A percentile compares a stretch with the other conserved stretches of the same genome.
Conservation (phyloP, 2,888 invertebrate genomes). For the Drosophila melanocephala region DNA sequence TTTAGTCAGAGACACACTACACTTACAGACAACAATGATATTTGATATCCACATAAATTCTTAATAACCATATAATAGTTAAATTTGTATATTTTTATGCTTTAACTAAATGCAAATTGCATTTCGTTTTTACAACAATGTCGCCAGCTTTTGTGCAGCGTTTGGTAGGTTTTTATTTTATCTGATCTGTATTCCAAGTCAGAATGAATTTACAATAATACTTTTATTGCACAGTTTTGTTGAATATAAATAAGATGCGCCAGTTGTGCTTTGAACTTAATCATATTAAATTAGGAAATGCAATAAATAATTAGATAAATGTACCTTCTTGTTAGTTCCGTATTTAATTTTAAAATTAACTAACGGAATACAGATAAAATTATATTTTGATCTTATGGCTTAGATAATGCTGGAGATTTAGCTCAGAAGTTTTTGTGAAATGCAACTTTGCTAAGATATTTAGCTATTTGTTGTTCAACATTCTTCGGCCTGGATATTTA, state of each 20-base stretch:
- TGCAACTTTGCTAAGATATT: slow-evolving; percentile 24
- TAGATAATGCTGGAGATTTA: slow-evolving; percentile 1
- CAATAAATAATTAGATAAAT: background rate
- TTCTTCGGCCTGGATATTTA: slow-evolving; percentile 28
- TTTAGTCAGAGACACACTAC: slow-evolving; percentile 58
- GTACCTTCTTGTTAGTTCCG: background rate
- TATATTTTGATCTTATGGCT: slow-evolving; percentile 5
- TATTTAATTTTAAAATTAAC: background rate
- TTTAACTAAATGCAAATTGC: slow-evolving; percentile 15
- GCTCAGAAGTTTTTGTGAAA: background rate
- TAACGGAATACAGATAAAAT: background rate
- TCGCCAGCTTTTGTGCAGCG: slow-evolving; percentile 18
- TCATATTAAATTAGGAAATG: background rate
- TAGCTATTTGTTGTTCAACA: slow-evolving; percentile 9
- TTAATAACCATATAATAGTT: slow-evolving; percentile 52
- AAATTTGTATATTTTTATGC: slow-evolving; percentile 31
- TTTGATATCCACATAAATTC: slow-evolving; percentile 79
- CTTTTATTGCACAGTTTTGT: background rate
- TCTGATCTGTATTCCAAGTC: slow-evolving; percentile 1
- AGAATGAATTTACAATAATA: slow-evolving; percentile 1
- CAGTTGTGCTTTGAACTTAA: background rate
- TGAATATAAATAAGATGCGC: background rate
- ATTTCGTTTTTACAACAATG: slow-evolving; percentile 18
- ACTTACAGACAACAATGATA: slow-evolving; percentile 79
- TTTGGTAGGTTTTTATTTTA: slow-evolving; percentile 2